Percentiles rank a stretch among this genome's conserved stretches.
phyloP scores from a whole-genome alignment of 2,113 vertebrate species.

The Struthidea cinerea region DNA sequence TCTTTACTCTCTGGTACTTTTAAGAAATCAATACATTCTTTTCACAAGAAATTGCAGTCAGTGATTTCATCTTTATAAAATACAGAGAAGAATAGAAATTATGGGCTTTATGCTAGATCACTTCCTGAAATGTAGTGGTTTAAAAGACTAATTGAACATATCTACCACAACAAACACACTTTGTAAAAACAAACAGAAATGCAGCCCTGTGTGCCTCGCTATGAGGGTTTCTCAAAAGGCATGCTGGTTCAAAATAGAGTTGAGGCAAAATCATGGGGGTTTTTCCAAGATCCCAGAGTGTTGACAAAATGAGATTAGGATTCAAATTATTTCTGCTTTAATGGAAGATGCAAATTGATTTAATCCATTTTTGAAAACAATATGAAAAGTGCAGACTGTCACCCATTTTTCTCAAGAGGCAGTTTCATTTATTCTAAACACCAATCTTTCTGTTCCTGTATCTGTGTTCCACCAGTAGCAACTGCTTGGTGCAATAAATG shows the following conservation, averaged over 20 bases:
- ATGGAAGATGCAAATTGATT: not conserved
- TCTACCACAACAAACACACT: not conserved
- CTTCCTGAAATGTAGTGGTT: not conserved
- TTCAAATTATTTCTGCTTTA: not conserved
- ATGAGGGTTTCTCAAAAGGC: not conserved
- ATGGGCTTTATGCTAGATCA: not conserved
- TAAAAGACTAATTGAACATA: not conserved
- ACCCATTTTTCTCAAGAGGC: not conserved
- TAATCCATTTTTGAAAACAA: not conserved
- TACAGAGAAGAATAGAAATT: not conserved
- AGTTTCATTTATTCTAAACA: not conserved
- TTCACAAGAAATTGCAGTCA: not conserved
- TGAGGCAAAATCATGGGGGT: not conserved
- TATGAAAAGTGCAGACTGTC: not conserved
- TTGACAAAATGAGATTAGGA: not conserved
- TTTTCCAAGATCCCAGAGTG: not conserved
- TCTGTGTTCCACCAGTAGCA: not conserved
- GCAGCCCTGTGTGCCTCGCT: not conserved
- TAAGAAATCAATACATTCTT: not conserved
- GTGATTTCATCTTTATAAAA: not conserved
- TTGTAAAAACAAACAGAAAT: not conserved
- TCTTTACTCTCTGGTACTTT: not conserved
- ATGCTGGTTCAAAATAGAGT: not conserved
- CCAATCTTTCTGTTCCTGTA: not conserved
- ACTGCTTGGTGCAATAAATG: not conserved